Percentiles rank a stretch among this genome's conserved stretches.
Evolutionary conservation across 2,113 vertebrate species (phyloP).

Genomic region (Dasyurus viverrinus): DNA sequence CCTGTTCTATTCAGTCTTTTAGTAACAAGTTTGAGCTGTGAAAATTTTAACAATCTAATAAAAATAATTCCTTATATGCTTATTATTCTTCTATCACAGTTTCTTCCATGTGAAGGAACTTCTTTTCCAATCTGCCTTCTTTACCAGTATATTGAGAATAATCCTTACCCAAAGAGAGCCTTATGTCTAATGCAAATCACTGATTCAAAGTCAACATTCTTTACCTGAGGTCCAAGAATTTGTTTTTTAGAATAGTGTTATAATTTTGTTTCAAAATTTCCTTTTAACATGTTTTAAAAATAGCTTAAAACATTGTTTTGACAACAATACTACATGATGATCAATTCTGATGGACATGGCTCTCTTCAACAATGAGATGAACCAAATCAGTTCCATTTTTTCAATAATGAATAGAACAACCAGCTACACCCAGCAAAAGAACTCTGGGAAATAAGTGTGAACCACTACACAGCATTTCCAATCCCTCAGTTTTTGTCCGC

Average conservation of each 20-base stretch:
- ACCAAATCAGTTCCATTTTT: too few relatives aligned
- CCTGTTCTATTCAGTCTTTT: slow-evolving; percentile 15
- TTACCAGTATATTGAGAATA: not conserved
- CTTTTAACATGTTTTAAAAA: not conserved
- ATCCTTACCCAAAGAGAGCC: not conserved
- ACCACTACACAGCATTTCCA: too few relatives aligned
- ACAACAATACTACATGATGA: too few relatives aligned
- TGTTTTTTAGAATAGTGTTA: not conserved
- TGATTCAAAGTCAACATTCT: not conserved
- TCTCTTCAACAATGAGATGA: too few relatives aligned
- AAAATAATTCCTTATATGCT: not conserved
- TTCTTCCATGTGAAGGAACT: slow-evolving; percentile 32
- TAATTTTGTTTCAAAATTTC: not conserved
- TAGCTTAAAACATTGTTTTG: not conserved
- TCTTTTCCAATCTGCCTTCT: slow-evolving; percentile 10
- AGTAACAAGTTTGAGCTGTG: not conserved
- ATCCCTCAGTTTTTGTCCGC: too few relatives aligned
- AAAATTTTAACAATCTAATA: not conserved
- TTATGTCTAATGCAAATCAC: not conserved
- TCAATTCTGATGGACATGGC: too few relatives aligned
- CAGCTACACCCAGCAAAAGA: too few relatives aligned
- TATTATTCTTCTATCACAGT: slow-evolving; percentile 5
- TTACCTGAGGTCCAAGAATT: not conserved
- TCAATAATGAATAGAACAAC: too few relatives aligned
- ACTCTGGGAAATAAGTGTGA: too few relatives aligned